Base-by-base conservation (phyloP, 2,888 invertebrate genomes). In the Schizaphis graminum region DNA sequence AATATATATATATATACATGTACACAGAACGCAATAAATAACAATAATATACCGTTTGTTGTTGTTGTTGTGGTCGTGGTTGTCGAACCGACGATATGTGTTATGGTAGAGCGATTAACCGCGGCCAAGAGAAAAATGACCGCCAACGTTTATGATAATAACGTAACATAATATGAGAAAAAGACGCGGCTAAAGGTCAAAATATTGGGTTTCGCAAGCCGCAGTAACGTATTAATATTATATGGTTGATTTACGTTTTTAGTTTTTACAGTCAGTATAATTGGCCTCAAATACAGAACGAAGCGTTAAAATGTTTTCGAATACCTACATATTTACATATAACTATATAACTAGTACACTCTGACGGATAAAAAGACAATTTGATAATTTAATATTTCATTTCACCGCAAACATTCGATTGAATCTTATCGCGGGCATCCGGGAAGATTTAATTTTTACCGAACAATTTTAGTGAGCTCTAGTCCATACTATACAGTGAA, bases 181-280 rank as follows among this genome's bases (percentile, higher is more conserved):
- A 77, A 88, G 21, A 53, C 88, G 77, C 47, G 53, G 56, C 89
- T 92, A 92, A 92, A 67, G 92, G 47, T 87, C 41, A 16, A 61
- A 87, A 35, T 24, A 91, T 47, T 61, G 44, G 11, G 44, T 57
- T 89, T 91, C 61, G 61, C 44, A 47, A 90, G 35, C 90, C 90
- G 4, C 61, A 26, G 24, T 47, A 49, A 4, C 16, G 24, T 24
- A 56, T n/a, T 13, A 24, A 47, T n/a, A 47, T 24, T 67, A 10
- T 53, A 53, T 53, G 21, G 53, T 53, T 5, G 53, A 53, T 47
- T n/a, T 3, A 13, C 26, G 8, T 61, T 89, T 89, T 61, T 5
- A 21, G 21, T 24, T 44, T 89, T n/a, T 10, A n/a, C 47, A 47
- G 21, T 21, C 21, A 21, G 21, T 53, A 16, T 53, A 16, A n/a